Base-by-base conservation (phyloP, 1,140 invertebrate species). In the Eumeta japonica region DNA sequence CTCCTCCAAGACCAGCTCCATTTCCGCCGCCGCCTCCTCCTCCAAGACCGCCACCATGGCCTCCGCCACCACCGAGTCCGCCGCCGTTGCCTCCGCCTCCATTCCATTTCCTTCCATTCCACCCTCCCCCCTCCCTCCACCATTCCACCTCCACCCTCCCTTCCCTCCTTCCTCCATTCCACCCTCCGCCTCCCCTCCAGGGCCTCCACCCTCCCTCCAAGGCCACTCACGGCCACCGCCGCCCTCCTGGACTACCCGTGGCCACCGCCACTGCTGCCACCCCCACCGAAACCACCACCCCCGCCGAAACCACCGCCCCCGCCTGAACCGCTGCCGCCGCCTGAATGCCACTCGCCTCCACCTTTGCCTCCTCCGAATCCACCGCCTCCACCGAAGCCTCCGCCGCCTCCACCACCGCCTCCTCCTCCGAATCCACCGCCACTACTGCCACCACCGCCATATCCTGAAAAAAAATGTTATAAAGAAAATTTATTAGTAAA, bases 261-360 rank as follows among this genome's bases (percentile, higher is more conserved):
- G 10, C 27, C 27, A 18, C 9, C 13, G 12, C 28, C 34, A 20
- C 35, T 15, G 3, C 18, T 28, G 30, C 40, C 41, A 11, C 15
- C 27, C 5, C 40, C 34, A 11, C 43, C 39, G 16, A 37, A 38
- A 3, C 30, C 41, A 17, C 17, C 18, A 2, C 44, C 48, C 24
- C 28, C 39, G 10, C 15, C 29, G 10, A 29, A 24, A 13, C 44
- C 45, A 11, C 31, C 27, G 9, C 38, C 38, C 1, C 19, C 4
- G 43, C 47, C 11, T n/a, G n/a, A n/a, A 7, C 58, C 56, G 20
- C 43, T 41, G 7, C 66, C 55, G 4, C 63, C 57, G 38, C 75
- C 70, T 10, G 76, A 61, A 39, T 77, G 74, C 19, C 50, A 42
- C 11, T 39, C 36, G 7, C 50, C 45, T 14, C 42, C 45, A 16